These are phyloP conservation scores for Lasioglossum calceatum DNA, from an alignment of 2,888 invertebrate species.

Conservation along the genomic window DNA sequence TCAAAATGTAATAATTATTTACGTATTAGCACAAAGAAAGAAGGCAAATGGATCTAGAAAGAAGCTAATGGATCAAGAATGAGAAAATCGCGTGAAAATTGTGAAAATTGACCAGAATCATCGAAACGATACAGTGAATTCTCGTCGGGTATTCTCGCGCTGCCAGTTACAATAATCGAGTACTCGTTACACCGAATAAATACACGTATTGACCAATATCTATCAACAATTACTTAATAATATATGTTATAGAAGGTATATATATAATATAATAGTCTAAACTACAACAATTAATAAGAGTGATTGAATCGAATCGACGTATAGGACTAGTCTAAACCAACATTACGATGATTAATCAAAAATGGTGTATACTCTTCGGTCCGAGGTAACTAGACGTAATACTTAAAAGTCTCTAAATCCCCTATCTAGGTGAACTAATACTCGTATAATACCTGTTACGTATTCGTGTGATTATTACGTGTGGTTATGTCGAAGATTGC, in stretches of 20 bases:
- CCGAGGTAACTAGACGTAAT: slow-evolving; percentile 68
- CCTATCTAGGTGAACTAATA: slow-evolving; percentile 71
- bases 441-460: slow-evolving; percentile 59
- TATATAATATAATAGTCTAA: slow-evolving; percentile 66
- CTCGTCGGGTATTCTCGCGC: slow-evolving; percentile 42
- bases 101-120: neutral
- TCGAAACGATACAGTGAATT: neutral
- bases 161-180: slow-evolving; percentile 48
- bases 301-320: slow-evolving; percentile 66
- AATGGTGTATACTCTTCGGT: slow-evolving; percentile 52
- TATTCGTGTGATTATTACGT: slow-evolving; percentile 48
- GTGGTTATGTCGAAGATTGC: slow-evolving; percentile 15
- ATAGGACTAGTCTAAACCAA: slow-evolving; percentile 71
- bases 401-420: slow-evolving; percentile 66
- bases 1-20: too few relatives aligned
- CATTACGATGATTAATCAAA: slow-evolving; percentile 72
- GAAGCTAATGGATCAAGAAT: neutral
- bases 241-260: slow-evolving; percentile 46
- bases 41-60: neutral
- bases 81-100: neutral
- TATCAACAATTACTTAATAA: slow-evolving; percentile 73
- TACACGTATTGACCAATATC: slow-evolving; percentile 69
- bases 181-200: slow-evolving; percentile 62
- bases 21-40: too few relatives aligned
- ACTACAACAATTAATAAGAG: slow-evolving; percentile 75